Conservation (phyloP, 1,140 invertebrate species). For the Zaprionus ghesquierei region DNA sequence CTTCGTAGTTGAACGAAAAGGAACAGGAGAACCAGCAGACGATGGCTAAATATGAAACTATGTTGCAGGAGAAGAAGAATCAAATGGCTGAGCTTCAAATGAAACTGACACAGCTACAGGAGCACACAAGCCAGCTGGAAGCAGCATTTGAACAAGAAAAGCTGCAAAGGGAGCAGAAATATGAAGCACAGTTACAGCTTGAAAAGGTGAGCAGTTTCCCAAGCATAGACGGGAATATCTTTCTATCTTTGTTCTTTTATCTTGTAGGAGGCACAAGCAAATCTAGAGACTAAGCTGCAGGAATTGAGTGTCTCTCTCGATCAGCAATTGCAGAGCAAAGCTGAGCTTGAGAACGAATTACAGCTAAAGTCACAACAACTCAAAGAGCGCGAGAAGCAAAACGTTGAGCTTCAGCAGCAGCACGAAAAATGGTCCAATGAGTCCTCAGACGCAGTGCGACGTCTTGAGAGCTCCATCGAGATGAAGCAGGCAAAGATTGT, state of each 20-base stretch:
- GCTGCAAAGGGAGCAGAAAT: neutral
- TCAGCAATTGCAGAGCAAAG: neutral
- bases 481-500: neutral
- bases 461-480: neutral
- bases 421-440: neutral
- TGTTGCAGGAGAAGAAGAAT: neutral
- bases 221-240: neutral
- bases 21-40: neutral
- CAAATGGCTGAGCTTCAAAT: neutral
- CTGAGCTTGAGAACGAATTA: neutral
- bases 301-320: neutral
- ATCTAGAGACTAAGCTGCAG: neutral
- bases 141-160: neutral
- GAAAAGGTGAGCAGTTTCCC: neutral
- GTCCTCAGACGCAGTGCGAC: neutral
- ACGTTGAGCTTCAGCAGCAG: neutral
- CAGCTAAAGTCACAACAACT: neutral
- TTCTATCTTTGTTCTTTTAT: neutral
- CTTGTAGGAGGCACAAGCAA: neutral
- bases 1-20: neutral
- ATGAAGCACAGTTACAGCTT: neutral
- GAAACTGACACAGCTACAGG: neutral
- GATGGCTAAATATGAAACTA: neutral
- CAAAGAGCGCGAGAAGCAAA: neutral
- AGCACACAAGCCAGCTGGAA: neutral